Conservation (phyloP, 2,797 vertebrate species). For the Pipistrellus nathusii region DNA sequence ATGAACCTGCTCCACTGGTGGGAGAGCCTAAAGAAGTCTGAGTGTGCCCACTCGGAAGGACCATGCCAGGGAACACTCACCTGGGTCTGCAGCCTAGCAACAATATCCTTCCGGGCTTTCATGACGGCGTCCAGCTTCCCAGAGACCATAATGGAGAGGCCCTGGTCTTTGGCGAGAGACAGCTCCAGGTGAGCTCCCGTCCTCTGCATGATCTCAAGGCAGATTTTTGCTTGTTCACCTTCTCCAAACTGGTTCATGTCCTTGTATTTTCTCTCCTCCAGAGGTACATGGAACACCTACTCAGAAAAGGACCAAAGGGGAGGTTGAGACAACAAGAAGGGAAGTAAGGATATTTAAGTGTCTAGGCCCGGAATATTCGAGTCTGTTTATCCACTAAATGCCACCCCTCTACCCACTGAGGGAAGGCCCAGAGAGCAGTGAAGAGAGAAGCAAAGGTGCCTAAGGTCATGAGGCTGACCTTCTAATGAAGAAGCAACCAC, state of each 20-base stretch:
- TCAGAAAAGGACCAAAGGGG: constrained; percentile 21
- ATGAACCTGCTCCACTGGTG: neutral
- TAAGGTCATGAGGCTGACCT: neutral
- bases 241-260: constrained; percentile 99
- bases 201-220: constrained; percentile 99
- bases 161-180: constrained; percentile 99
- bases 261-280: constrained; percentile 99
- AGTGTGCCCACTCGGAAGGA: fast-evolving
- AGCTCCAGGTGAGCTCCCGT: constrained; percentile 99
- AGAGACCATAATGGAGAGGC: constrained; percentile 99
- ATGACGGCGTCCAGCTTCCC: constrained; percentile 99
- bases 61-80: constrained; percentile 81
- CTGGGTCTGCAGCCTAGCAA: constrained; percentile 99
- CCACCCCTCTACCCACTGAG: neutral
- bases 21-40: neutral
- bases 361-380: fast-evolving
- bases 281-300: constrained; percentile 98
- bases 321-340: neutral
- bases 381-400: neutral
- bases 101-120: constrained; percentile 99
- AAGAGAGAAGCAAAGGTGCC: neutral
- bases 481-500: fast-evolving
- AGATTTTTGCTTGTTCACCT: constrained; percentile 99
- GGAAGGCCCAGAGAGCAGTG: neutral
- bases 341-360: neutral